Conservation (phyloP, 2,888 invertebrate species). For the Megalurothrips usitatus region DNA sequence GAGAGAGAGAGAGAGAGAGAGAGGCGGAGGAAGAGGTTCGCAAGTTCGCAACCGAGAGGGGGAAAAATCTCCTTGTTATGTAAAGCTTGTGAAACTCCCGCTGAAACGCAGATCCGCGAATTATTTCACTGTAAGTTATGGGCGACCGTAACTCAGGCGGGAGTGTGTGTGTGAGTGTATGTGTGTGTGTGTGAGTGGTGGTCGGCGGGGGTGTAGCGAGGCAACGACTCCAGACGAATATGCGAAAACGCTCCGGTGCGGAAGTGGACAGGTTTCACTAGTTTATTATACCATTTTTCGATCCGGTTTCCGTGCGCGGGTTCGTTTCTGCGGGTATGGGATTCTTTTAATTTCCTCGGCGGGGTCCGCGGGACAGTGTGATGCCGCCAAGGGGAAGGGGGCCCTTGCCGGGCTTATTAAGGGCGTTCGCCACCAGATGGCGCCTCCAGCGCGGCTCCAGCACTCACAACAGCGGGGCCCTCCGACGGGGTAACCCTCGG, state of each 20-base stretch:
- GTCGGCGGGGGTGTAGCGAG: neutral
- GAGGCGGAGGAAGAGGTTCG: neutral
- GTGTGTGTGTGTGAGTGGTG: neutral
- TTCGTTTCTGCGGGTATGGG: neutral
- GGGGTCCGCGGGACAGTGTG: neutral
- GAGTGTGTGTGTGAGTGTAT: neutral
- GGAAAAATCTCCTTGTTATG: slow-evolving; percentile 17
- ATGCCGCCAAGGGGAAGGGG: neutral
- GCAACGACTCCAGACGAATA: no score
- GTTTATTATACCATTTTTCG: neutral
- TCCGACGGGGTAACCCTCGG: neutral
- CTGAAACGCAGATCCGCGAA: slow-evolving; percentile 24
- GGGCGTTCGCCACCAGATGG: neutral
- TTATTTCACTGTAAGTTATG: slow-evolving; percentile 25
- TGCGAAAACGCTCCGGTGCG: no score
- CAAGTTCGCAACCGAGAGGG: neutral
- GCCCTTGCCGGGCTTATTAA: neutral
- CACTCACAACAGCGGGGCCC: neutral
- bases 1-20: neutral
- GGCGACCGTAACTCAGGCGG: slow-evolving; percentile 5
- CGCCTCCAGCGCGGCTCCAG: neutral
- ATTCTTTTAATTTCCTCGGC: neutral
- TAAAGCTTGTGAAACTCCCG: slow-evolving; percentile 18
- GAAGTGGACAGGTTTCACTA: no score
- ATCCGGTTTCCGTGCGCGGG: neutral